A percentile compares a stretch with the other conserved stretches of the same genome.
Evolutionary conservation across 2,888 invertebrate genomes (phyloP).

Genomic region (Timema cristinae): DNA sequence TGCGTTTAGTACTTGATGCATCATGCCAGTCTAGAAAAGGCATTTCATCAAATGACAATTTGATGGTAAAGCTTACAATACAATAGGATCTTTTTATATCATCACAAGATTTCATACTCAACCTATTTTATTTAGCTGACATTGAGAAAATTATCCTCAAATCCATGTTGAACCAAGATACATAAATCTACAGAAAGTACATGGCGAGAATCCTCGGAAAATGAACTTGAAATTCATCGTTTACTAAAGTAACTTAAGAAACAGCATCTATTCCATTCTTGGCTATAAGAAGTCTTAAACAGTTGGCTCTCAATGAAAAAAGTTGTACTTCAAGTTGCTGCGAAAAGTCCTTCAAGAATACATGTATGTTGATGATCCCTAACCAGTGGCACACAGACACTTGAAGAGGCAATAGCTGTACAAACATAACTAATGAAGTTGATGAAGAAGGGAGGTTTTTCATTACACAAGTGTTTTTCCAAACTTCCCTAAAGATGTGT

Average conservation of each 20-base stretch:
- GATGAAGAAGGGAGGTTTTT: neutral
- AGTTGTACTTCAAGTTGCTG: neutral
- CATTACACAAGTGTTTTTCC: neutral
- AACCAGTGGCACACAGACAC: neutral
- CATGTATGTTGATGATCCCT: neutral
- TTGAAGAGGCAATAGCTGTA: neutral
- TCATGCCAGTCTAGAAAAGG: neutral
- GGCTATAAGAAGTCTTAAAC: neutral
- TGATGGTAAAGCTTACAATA: neutral
- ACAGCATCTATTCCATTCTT: conserved; percentile 7
- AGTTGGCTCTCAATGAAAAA: neutral
- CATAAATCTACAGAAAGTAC: conserved; percentile 9
- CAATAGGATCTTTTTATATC: neutral
- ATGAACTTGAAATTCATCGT: neutral
- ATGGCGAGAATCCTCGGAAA: neutral
- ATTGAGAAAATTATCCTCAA: conserved; percentile 1
- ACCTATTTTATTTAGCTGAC: neutral
- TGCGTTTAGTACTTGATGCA: neutral
- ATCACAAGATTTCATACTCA: neutral
- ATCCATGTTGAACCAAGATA: neutral
- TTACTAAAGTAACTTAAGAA: conserved; percentile 13
- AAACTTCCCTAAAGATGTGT: neutral
- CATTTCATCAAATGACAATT: neutral
- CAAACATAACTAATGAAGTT: neutral
- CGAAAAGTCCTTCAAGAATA: neutral